A percentile compares a stretch with the other conserved stretches of the same genome.
These are phyloP conservation scores for Tetragonula carbonaria DNA, from an alignment of 2,888 invertebrate species.

Conservation along the genomic window DNA sequence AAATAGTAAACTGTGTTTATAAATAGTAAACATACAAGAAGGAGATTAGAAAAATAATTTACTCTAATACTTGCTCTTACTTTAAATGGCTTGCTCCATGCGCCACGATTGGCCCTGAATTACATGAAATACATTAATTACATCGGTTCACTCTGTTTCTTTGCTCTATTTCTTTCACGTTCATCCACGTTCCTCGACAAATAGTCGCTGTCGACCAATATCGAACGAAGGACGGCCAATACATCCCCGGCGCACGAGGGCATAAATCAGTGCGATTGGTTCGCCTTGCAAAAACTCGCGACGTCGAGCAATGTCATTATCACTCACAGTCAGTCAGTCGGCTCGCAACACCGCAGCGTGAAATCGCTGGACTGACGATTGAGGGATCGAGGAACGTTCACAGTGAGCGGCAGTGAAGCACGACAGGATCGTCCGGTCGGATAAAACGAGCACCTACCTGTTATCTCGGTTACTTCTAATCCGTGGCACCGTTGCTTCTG, in stretches of 20 bases:
- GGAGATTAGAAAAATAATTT: too few species aligned
- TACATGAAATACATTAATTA: too few species aligned
- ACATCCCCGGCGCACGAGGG: neutral
- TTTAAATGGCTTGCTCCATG: too few species aligned
- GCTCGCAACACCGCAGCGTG: slow-evolving; percentile 2
- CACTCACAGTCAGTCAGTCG: slow-evolving; percentile 21
- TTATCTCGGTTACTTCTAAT: slow-evolving; percentile 59
- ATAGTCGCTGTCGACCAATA: slow-evolving; percentile 7
- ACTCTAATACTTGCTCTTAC: too few species aligned
- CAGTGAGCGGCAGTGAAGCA: slow-evolving; percentile 14
- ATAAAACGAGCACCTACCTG: slow-evolving; percentile 59
- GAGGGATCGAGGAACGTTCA: slow-evolving; percentile 2
- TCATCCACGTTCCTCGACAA: slow-evolving; percentile 1
- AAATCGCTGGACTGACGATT: slow-evolving; percentile 37
- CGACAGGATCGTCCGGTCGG: slow-evolving; percentile 41
- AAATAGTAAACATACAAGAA: too few species aligned
- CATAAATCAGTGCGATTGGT: slow-evolving; percentile 13
- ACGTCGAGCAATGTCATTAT: slow-evolving; percentile 40
- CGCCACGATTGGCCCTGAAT: too few species aligned
- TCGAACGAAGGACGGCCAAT: neutral
- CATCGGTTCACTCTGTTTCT: too few species aligned
- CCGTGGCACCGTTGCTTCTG: slow-evolving; percentile 7
- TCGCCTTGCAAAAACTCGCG: neutral
- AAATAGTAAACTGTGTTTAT: too few species aligned
- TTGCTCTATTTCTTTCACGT: too few species aligned